Base-by-base conservation (phyloP, 2,797 vertebrate species). In the Hylomyscus alleni region DNA sequence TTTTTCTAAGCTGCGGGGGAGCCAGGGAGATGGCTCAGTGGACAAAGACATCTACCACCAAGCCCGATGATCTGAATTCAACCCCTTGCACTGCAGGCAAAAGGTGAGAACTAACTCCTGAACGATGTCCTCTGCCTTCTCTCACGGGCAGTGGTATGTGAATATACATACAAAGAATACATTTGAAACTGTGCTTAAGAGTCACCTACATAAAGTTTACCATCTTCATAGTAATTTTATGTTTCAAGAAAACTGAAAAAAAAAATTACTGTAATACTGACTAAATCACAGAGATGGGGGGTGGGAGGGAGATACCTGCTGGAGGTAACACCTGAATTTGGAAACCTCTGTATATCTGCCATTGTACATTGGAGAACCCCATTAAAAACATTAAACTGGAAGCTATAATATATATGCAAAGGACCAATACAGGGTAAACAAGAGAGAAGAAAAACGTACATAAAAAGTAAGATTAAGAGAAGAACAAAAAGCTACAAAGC, bases 171-270 rank as follows among this genome's bases (percentile, higher is more conserved):
- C 14, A 56, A 9, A 87, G 34, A 87, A 73, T 54, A 56, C 20
- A 13, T 3, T 22, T 58, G 56, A 56, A 87, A 69, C 20, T 22
- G 62, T 89, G 65, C 20, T 52, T 52, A 60, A 95, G 77, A 83
- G 60, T 73, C 13, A 62, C 3, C 52, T 2, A n/a, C 3, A 37
- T 15, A 54, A 81, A 54, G 50, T 65, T 69, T 58, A 88, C 24
- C 76, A 91, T 82, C 92, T 88, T 81, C 69, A 62, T 72, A 72
- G 44, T 10, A 87, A 56, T 75, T 86, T 87, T 95, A 58, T 87
- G 62, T 44, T 76, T 83, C 47, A 81, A 52, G 26, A 92, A 93
- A 94, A 92, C 37, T 47, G 11, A 73, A 77, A 88, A 67, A 67
- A 15, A 14, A 67, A 29, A 67, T 54, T 50, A 89, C 3, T 31